Evolutionary conservation across 2,888 invertebrate genomes (phyloP).

Genomic region (Spisula subtruncata): DNA sequence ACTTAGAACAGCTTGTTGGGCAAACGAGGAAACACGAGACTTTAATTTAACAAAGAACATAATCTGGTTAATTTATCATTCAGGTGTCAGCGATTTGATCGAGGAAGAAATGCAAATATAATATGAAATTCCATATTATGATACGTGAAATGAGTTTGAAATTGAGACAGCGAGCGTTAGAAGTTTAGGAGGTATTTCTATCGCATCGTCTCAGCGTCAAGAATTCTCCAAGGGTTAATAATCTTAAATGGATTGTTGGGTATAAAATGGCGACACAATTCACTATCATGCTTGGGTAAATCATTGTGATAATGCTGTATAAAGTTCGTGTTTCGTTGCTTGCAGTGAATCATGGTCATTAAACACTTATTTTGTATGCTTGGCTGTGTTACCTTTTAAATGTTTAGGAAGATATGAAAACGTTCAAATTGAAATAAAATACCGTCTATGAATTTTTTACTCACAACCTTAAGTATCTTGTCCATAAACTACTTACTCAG

Average conservation of each 20-base stretch:
- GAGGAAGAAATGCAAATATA: conserved; percentile 26
- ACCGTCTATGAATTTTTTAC: no score
- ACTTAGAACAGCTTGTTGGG: conserved; percentile 48
- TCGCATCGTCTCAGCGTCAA: neutral
- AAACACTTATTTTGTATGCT: neutral
- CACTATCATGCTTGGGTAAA: neutral
- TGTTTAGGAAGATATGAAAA: neutral
- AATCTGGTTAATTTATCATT: conserved; percentile 48
- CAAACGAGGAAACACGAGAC: neutral
- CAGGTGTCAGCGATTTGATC: conserved; percentile 31
- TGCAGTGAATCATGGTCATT: neutral
- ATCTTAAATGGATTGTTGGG: neutral
- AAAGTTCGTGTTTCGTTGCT: neutral
- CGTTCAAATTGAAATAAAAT: no score
- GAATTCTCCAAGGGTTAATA: neutral
- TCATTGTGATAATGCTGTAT: neutral
- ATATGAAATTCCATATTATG: conserved; percentile 24
- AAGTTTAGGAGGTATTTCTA: neutral
- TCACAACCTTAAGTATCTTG: no score
- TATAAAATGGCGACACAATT: neutral
- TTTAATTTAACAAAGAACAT: conserved; percentile 41
- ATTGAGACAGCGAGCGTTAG: neutral
- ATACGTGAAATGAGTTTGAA: conserved; percentile 1
- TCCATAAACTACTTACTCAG: no score
- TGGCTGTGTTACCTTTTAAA: neutral